Conservation (phyloP, 2,113 vertebrate genomes). For the Nothobranchius furzeri region DNA sequence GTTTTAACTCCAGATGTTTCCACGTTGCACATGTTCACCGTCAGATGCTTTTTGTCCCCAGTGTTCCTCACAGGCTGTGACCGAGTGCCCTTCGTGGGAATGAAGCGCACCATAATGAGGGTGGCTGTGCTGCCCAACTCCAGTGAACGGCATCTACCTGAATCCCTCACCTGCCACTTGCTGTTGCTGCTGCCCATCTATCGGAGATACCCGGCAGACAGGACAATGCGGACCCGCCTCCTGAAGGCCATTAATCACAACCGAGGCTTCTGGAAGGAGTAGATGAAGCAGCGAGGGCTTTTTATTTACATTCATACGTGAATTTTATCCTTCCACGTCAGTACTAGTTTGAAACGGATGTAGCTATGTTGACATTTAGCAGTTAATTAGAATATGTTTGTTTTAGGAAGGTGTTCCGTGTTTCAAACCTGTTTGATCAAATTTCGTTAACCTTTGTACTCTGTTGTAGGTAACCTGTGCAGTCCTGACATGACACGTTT, state of each 20-base stretch:
- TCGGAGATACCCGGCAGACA: slow-evolving; percentile 68
- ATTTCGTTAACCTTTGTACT: no score
- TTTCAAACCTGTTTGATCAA: no score
- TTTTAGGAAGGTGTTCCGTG: no score
- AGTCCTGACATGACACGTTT: no score
- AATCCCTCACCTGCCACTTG: slow-evolving; percentile 71
- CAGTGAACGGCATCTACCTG: slow-evolving; percentile 72
- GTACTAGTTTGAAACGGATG: no score
- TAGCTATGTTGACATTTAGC: no score
- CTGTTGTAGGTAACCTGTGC: no score
- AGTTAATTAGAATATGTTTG: no score
- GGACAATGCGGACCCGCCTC: slow-evolving; percentile 72
- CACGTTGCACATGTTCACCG: background rate
- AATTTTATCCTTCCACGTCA: no score
- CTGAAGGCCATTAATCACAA: slow-evolving; percentile 73
- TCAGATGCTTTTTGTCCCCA: slow-evolving; percentile 28
- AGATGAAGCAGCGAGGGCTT: background rate
- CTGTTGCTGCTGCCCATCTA: slow-evolving; percentile 77
- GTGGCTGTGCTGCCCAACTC: slow-evolving; percentile 51
- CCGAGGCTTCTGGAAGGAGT: slow-evolving; percentile 73
- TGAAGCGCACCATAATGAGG: slow-evolving; percentile 72
- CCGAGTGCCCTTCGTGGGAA: slow-evolving; percentile 74
- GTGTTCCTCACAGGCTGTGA: slow-evolving; percentile 83
- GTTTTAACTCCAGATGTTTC: background rate
- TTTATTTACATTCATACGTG: no score